phyloP scores from a whole-genome alignment of 2,113 vertebrate species.

The Entelurus aequoreus region DNA sequence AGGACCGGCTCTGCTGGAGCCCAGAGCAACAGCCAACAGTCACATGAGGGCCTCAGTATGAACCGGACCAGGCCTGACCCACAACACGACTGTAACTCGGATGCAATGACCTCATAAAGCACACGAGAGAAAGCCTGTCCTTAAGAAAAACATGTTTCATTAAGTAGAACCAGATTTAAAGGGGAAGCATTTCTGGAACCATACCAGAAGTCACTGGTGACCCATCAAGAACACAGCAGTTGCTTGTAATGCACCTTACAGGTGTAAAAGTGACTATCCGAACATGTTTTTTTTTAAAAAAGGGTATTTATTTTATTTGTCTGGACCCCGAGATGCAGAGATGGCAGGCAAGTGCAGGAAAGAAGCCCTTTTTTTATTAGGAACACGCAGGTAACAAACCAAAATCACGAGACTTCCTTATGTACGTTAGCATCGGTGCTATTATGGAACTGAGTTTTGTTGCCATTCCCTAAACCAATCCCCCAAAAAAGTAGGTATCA shows the following conservation, averaged over 20 bases:
- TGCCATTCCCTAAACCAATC: too few species aligned
- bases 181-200: not conserved
- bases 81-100: slow-evolving; percentile 44
- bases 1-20: slow-evolving; percentile 42
- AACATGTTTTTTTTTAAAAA: too few species aligned
- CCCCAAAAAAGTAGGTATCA: too few species aligned
- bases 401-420: too few species aligned
- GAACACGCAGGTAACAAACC: too few species aligned
- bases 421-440: too few species aligned
- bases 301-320: too few species aligned
- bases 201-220: not conserved
- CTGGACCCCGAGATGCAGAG: too few species aligned
- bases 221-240: not conserved
- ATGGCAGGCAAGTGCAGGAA: too few species aligned
- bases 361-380: too few species aligned
- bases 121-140: slow-evolving; percentile 30
- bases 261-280: too few species aligned
- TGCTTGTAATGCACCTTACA: not conserved
- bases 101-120: slow-evolving; percentile 63
- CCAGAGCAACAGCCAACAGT: slow-evolving; percentile 55
- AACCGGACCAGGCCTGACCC: slow-evolving; percentile 45
- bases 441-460: too few species aligned
- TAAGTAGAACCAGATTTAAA: slow-evolving; percentile 3
- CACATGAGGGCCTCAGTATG: slow-evolving; percentile 54
- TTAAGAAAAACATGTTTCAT: slow-evolving; percentile 17